Evolutionary conservation across 2,113 vertebrate genomes (phyloP), one percentile per base, ranked within the genome.

Genomic region (Apodemus speciosus): DNA sequence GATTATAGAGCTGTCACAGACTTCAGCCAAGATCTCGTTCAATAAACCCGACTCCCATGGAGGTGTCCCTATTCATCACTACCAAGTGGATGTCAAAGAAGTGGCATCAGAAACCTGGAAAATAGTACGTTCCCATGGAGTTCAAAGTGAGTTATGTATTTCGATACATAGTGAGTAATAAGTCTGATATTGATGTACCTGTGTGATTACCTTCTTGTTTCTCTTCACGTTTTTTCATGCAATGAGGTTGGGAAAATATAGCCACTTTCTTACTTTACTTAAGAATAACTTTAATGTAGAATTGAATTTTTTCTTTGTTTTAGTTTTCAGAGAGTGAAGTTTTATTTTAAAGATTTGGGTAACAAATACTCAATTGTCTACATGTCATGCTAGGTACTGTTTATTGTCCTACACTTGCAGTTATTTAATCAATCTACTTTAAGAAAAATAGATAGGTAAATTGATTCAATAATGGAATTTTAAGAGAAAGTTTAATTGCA

Each of bases 31-130:
- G 13, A 98, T 99, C 83, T 98, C 98, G 0, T 99, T 99, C 98
- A 99, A 98, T 95, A 99, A 99, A 93, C 99, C 99, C 0, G 99
- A 99, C 93, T 99, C 99, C 2, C 99, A 99, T 23, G 99, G 99
- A 7, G 99, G 99, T 0, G 99, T 99, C 2, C 99, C 99, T 84
- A 99, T 99, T 94, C 99, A 99, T 97, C 99, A 99, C 97, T 99
- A 99, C 97, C 98, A 99, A 98, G 99, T 99, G 95, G 99, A 99
- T 98, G 98, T 99, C 95, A 99, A 99, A 97, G 99, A 99, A 95
- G 97, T 98, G 60, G 96, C 98, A 53, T 98, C 99, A 11, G 99
- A 99, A 95, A 99, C 98, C 58, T 99, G 99, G 99, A 99, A 98
- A 98, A 98, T 99, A 95, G 98, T 99, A 89, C 98, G 97, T 96